Conservation (phyloP, 2,113 vertebrate species). For the Corvus moneduloides region DNA sequence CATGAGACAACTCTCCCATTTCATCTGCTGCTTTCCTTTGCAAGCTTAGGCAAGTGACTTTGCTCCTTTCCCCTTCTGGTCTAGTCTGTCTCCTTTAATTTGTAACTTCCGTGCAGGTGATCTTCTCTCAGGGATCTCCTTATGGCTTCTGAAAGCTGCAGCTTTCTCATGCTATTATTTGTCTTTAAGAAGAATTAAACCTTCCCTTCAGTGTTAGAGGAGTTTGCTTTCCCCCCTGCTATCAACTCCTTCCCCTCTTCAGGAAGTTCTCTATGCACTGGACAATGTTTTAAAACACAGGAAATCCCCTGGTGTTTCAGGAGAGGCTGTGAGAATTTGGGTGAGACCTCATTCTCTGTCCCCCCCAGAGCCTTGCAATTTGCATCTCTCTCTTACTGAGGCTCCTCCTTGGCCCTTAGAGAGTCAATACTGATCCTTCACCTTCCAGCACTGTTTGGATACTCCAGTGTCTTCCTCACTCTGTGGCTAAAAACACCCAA, state of each 20-base stretch:
- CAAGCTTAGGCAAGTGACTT: neutral
- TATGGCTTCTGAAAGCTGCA: neutral
- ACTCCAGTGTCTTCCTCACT: fast-evolving
- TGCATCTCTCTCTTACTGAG: neutral
- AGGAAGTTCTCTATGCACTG: neutral
- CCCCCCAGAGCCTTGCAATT: neutral
- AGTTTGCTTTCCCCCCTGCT: neutral
- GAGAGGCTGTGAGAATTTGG: neutral
- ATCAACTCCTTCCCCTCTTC: neutral
- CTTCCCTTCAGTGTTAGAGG: neutral
- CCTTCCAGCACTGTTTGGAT: neutral
- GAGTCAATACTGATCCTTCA: fast-evolving
- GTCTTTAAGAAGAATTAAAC: neutral
- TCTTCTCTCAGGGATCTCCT: neutral
- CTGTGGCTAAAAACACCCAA: neutral
- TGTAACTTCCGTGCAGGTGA: neutral
- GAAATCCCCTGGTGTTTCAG: neutral
- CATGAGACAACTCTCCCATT: neutral
- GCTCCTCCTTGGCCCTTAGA: neutral
- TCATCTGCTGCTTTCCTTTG: neutral
- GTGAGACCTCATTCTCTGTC: neutral
- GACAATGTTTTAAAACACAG: neutral
- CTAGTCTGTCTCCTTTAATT: neutral
- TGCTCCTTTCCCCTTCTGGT: neutral
- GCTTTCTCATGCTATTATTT: neutral